These are phyloP conservation scores for Drepanosiphum platanoidis DNA, from an alignment of 2,888 invertebrate species.

Conservation along the genomic window DNA sequence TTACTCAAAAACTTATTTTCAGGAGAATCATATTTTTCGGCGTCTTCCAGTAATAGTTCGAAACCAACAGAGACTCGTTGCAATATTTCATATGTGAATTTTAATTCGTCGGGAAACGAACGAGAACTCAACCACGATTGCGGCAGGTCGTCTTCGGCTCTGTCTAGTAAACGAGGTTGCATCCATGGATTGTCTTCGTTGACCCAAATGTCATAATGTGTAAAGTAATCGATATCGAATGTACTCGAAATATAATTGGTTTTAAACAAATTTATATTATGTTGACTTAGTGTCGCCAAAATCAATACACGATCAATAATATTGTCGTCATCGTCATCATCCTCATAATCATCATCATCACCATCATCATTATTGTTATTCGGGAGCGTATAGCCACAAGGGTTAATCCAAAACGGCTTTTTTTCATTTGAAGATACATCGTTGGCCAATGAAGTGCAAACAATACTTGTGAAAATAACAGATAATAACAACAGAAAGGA, in stretches of 20 bases:
- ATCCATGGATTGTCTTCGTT: constrained; percentile 14
- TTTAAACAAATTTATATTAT: constrained; percentile 1
- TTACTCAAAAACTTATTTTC: neutral
- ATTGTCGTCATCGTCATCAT: neutral
- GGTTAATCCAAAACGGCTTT: constrained; percentile 36
- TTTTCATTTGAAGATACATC: neutral
- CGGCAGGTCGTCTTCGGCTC: neutral
- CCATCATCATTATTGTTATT: neutral
- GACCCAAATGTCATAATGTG: neutral
- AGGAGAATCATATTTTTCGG: neutral
- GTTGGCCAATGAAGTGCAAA: neutral
- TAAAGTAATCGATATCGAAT: neutral
- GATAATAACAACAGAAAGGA: neutral
- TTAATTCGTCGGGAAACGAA: constrained; percentile 26
- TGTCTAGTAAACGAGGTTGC: neutral
- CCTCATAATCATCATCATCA: neutral
- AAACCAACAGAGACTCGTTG: constrained; percentile 32
- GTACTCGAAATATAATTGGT: neutral
- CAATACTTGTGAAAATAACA: neutral
- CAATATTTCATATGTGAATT: neutral
- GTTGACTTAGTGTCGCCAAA: neutral
- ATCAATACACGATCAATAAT: constrained; percentile 30
- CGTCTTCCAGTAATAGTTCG: constrained; percentile 17
- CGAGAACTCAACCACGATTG: neutral
- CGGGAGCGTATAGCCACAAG: neutral